These are phyloP conservation scores for Triplophysa tibetana DNA, from an alignment of 2,113 vertebrate genomes.

Conservation along the genomic window DNA sequence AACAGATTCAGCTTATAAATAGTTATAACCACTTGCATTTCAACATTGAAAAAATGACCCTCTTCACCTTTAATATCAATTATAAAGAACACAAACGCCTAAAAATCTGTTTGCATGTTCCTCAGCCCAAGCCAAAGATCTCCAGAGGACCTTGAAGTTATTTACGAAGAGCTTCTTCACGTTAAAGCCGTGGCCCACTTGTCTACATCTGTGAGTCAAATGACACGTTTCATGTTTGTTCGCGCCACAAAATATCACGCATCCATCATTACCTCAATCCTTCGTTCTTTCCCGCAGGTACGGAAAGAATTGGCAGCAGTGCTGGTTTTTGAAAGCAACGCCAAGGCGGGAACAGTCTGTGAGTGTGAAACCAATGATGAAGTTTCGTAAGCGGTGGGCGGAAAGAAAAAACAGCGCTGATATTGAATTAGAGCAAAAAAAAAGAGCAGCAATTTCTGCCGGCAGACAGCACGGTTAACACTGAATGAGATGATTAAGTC, in stretches of 20 bases:
- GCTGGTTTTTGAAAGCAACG: slow-evolving; percentile 89
- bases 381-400: slow-evolving; percentile 31
- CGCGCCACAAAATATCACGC: not conserved
- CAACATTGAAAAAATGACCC: too few relatives aligned
- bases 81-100: too few relatives aligned
- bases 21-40: too few relatives aligned
- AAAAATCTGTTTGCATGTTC: not conserved
- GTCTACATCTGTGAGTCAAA: slow-evolving; percentile 82
- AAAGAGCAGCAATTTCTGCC: too few relatives aligned
- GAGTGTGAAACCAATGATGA: slow-evolving; percentile 70
- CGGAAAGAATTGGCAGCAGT: slow-evolving; percentile 89
- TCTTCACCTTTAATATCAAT: too few relatives aligned
- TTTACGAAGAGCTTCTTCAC: slow-evolving; percentile 93
- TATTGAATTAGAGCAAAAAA: slow-evolving; percentile 11
- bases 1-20: too few relatives aligned
- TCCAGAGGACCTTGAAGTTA: slow-evolving; percentile 89
- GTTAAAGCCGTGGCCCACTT: slow-evolving; percentile 92
- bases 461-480: not conserved
- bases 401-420: not conserved
- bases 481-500: slow-evolving; percentile 5
- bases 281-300: slow-evolving; percentile 74
- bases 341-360: slow-evolving; percentile 90
- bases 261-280: not conserved
- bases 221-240: not conserved
- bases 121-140: slow-evolving; percentile 86